Evolutionary conservation across 2,113 vertebrate genomes (phyloP).

Genomic region (Heterotis niloticus): DNA sequence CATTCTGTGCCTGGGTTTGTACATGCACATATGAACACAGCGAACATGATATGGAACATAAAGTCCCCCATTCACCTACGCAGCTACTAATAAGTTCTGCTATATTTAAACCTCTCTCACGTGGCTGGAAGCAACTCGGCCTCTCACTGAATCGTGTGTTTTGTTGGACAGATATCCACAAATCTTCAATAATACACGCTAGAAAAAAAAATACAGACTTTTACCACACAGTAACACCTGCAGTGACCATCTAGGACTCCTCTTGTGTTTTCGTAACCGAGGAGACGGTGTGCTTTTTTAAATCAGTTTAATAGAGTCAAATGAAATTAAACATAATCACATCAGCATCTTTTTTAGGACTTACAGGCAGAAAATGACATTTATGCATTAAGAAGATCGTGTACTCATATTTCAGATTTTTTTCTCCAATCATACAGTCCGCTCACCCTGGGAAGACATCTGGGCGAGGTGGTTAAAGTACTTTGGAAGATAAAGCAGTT

Average conservation of each 20-base stretch:
- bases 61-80: conserved; percentile 39
- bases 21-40: neutral
- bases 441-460: neutral
- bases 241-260: neutral
- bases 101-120: conserved; percentile 34
- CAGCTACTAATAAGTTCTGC: conserved; percentile 31
- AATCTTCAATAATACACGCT: conserved; percentile 20
- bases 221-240: conserved; percentile 18
- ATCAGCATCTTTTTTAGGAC: conserved; percentile 30
- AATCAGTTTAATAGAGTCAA: conserved; percentile 20
- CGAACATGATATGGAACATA: conserved; percentile 39
- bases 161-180: conserved; percentile 4
- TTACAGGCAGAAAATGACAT: conserved; percentile 19
- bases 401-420: neutral
- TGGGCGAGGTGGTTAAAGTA: neutral
- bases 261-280: conserved; percentile 20
- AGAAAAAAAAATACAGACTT: conserved; percentile 13
- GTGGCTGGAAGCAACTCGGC: neutral
- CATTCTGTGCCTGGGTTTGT: neutral
- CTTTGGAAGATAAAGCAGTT: too few species aligned
- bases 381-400: neutral
- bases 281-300: conserved; percentile 1
- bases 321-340: conserved; percentile 33
- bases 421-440: neutral
- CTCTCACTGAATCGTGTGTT: conserved; percentile 32